Evolutionary conservation across 2,113 vertebrate genomes (phyloP).

Genomic region (Brachyhypopomus occidentalis): DNA sequence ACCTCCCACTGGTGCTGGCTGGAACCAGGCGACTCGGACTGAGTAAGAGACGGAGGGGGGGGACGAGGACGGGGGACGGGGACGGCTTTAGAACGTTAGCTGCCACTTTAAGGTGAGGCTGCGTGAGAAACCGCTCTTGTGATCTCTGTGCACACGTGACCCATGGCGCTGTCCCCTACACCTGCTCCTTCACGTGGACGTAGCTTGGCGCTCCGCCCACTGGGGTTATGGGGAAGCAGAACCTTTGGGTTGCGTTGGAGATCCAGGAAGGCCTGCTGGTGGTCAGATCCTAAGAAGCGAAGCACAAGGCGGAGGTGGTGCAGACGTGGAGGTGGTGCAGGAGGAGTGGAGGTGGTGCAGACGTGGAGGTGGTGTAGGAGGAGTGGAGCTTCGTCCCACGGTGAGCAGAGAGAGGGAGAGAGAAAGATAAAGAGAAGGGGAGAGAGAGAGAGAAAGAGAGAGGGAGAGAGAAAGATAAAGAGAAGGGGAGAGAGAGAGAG

Average conservation of each 20-base stretch:
- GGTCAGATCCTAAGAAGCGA: constrained; percentile 45
- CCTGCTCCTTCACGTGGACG: constrained; percentile 15
- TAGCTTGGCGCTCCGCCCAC: constrained; percentile 33
- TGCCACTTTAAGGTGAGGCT: constrained; percentile 27
- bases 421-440: constrained; percentile 8
- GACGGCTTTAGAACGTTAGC: not conserved
- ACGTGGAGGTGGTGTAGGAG: not conserved
- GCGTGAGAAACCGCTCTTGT: constrained; percentile 29
- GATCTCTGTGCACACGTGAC: constrained; percentile 32
- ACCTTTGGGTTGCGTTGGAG: constrained; percentile 43
- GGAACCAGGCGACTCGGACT: constrained; percentile 43
- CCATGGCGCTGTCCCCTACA: constrained; percentile 7
- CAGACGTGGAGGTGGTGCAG: too few species aligned
- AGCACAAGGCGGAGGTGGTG: constrained; percentile 5
- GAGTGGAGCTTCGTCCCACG: constrained; percentile 41
- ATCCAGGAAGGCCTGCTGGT: constrained; percentile 44
- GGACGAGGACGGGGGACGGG: not conserved
- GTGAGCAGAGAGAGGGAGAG: constrained; percentile 44
- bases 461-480: too few species aligned
- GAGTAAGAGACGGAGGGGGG: constrained; percentile 22
- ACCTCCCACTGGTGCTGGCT: constrained; percentile 62
- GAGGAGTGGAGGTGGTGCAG: too few species aligned
- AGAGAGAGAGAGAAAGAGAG: constrained; percentile 25
- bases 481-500: too few species aligned
- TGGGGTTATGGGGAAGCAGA: constrained; percentile 47